These are phyloP conservation scores for Sus cebifrons DNA, from an alignment of 2,797 vertebrate genomes.

Conservation along the genomic window DNA sequence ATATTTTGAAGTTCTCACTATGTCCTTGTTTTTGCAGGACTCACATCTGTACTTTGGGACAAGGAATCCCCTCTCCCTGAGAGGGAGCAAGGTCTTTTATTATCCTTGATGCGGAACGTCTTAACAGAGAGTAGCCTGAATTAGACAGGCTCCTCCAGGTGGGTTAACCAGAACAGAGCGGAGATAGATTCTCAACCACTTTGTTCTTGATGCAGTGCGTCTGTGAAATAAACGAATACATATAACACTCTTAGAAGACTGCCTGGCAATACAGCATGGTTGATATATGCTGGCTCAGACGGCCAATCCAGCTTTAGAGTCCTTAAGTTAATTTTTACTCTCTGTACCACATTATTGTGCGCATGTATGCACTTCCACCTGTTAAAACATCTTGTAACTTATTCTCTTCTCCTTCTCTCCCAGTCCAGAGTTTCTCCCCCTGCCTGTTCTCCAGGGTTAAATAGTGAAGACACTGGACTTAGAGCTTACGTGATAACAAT, in stretches of 20 bases:
- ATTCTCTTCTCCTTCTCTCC: background rate
- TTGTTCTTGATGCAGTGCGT: background rate
- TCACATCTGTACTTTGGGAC: background rate
- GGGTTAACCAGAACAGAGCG: background rate
- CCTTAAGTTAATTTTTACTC: background rate
- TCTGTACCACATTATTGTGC: background rate
- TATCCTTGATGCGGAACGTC: background rate
- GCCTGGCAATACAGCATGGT: background rate
- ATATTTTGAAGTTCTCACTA: background rate
- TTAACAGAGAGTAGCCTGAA: background rate
- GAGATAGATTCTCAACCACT: background rate
- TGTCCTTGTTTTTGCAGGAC: background rate
- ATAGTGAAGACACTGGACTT: background rate
- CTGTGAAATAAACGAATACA: slow-evolving; percentile 32
- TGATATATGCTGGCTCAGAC: background rate
- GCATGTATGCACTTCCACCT: background rate
- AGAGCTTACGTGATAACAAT: background rate
- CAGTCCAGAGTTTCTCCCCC: background rate
- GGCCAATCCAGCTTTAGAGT: background rate
- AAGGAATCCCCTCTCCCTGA: background rate
- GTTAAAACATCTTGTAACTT: background rate
- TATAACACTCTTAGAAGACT: background rate
- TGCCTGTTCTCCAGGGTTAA: background rate
- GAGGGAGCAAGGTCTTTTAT: background rate
- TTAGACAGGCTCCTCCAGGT: background rate